These are phyloP conservation scores for Myrmophylax atrothorax DNA, from an alignment of 2,113 vertebrate species.

Conservation along the genomic window DNA sequence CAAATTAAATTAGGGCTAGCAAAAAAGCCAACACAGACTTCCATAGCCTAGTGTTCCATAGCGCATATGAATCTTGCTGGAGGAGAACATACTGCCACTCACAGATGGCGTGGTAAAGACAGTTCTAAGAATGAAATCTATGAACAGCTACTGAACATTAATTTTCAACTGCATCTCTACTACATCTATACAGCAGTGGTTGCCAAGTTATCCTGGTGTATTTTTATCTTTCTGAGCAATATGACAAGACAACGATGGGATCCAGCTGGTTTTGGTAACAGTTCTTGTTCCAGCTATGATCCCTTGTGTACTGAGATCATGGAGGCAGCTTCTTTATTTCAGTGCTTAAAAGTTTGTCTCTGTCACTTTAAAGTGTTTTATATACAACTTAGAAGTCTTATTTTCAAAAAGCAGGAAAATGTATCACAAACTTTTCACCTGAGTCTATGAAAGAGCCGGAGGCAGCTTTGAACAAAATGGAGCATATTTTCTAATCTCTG, in stretches of 20 bases:
- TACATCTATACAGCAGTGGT: neutral
- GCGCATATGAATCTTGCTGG: neutral
- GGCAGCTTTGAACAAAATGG: neutral
- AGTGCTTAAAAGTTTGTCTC: neutral
- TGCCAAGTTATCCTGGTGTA: constrained; percentile 16
- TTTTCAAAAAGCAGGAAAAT: neutral
- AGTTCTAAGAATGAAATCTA: constrained; percentile 24
- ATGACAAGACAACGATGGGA: neutral
- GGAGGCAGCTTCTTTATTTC: neutral
- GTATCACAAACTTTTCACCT: neutral
- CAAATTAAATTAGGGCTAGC: neutral
- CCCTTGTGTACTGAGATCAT: neutral
- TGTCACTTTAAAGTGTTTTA: neutral
- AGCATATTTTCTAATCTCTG: neutral
- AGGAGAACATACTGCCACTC: neutral
- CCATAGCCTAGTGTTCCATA: neutral
- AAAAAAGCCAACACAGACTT: neutral
- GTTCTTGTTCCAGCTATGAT: neutral
- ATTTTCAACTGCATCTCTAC: constrained; percentile 22
- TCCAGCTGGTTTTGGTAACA: constrained; percentile 1
- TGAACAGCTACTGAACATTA: neutral
- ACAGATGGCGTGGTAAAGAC: neutral
- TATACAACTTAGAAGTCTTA: neutral
- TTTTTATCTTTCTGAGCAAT: constrained; percentile 29
- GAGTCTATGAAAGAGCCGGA: neutral